phyloP scores from a whole-genome alignment of 2,797 vertebrate species.

The Gambusia yucatana region DNA sequence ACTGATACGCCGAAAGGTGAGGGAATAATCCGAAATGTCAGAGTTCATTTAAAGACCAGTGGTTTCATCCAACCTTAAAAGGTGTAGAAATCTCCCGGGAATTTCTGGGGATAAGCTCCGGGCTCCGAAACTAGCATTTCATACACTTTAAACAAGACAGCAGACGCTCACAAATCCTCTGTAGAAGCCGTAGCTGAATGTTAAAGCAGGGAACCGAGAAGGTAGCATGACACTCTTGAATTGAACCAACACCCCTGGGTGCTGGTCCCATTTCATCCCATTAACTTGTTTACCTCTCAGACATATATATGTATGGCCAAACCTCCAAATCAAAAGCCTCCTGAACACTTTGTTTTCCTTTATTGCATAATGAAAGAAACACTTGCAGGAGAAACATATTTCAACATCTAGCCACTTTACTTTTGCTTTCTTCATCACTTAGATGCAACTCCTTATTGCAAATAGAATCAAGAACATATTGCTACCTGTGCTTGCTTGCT shows the following conservation, averaged over 20 bases:
- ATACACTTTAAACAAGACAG: conserved; percentile 1
- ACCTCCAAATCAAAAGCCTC: conserved; percentile 28
- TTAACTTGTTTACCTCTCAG: conserved; percentile 54
- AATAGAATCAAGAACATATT: background rate
- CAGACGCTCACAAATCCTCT: conserved; percentile 6
- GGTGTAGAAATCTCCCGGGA: conserved; percentile 28
- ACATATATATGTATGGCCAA: conserved; percentile 21
- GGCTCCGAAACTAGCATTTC: conserved; percentile 11
- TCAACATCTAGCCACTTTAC: background rate
- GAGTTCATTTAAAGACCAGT: conserved; percentile 49
- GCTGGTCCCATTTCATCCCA: conserved; percentile 37
- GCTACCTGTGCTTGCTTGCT: background rate
- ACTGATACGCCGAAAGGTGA: conserved; percentile 61
- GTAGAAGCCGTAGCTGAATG: conserved; percentile 15
- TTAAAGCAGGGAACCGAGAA: conserved; percentile 25
- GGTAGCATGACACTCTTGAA: conserved; percentile 26
- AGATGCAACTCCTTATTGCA: background rate
- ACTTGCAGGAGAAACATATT: conserved; percentile 3
- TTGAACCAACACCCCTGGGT: conserved; percentile 17
- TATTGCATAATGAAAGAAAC: conserved; percentile 17
- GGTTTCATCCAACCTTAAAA: conserved; percentile 27
- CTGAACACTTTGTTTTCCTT: conserved; percentile 18
- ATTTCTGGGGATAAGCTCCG: background rate
- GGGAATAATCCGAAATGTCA: conserved; percentile 52
- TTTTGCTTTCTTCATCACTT: background rate